phyloP scores from a whole-genome alignment of 1,140 invertebrate genomes.

The Papilio machaon region DNA sequence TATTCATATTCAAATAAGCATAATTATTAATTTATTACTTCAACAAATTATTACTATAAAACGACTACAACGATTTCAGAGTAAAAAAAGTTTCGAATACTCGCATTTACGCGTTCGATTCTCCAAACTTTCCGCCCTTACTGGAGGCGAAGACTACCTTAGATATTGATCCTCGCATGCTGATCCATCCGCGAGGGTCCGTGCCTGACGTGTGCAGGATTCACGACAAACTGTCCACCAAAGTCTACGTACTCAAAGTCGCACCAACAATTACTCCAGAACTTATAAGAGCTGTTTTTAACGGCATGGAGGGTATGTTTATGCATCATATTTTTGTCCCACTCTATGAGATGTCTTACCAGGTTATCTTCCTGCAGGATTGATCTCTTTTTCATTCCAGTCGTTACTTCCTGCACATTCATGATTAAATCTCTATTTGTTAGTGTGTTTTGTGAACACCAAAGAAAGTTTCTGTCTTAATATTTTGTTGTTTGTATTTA shows the following conservation, averaged over 20 bases:
- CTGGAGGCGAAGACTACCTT: conserved; percentile 78
- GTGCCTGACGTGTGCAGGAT: conserved; percentile 82
- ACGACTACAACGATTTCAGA: conserved; percentile 51
- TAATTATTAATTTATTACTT: too few species aligned
- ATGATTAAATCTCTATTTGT: too few species aligned
- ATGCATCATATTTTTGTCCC: neutral
- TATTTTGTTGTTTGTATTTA: too few species aligned
- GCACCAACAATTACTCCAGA: conserved; percentile 95
- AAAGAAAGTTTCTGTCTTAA: too few species aligned
- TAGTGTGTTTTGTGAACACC: too few species aligned
- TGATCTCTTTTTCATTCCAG: too few species aligned
- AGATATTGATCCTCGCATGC: conserved; percentile 71
- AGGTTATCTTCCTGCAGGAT: too few species aligned
- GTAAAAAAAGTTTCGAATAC: conserved; percentile 93
- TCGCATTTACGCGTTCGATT: conserved; percentile 95
- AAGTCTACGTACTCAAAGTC: conserved; percentile 93
- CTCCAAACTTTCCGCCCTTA: conserved; percentile 93
- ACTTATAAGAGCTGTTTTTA: conserved; percentile 84
- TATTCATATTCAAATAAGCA: too few species aligned
- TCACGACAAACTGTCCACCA: conserved; percentile 88
- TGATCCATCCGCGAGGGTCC: conserved; percentile 63
- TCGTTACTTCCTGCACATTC: too few species aligned
- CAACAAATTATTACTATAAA: too few species aligned
- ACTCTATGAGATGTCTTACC: too few species aligned
- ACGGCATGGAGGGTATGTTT: conserved; percentile 68